Conservation (phyloP, 2,888 invertebrate species). For the Lumbricus terrestris region DNA sequence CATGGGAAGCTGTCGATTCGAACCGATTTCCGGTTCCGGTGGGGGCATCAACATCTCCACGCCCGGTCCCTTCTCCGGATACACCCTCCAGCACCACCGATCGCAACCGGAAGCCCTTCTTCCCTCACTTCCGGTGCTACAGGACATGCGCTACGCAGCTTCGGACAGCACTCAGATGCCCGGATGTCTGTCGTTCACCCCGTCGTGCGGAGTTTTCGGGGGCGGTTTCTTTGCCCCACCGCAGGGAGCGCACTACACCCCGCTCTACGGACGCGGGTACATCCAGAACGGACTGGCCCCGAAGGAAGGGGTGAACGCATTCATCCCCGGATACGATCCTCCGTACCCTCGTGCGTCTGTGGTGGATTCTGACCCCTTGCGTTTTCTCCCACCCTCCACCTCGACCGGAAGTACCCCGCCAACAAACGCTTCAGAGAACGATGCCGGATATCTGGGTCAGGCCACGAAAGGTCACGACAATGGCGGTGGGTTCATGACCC, state of each 20-base stretch:
- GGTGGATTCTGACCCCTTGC: not conserved
- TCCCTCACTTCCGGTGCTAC: not conserved
- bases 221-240: not conserved
- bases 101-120: not conserved
- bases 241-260: not conserved
- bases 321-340: not conserved
- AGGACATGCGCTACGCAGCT: not conserved
- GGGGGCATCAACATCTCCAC: not conserved
- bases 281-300: not conserved
- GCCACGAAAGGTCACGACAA: not conserved
- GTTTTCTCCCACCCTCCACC: not conserved
- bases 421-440: not conserved
- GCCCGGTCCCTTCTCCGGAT: slow-evolving; percentile 15
- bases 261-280: not conserved
- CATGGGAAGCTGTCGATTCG: slow-evolving; percentile 55
- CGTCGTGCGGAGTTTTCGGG: not conserved
- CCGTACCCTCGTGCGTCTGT: not conserved
- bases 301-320: not conserved
- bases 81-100: not conserved
- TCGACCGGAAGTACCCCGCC: not conserved
- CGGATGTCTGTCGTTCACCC: slow-evolving; percentile 9
- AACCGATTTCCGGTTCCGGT: slow-evolving; percentile 37
- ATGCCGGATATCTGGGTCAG: not conserved
- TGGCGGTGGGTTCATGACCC: not conserved
- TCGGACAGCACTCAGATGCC: slow-evolving; percentile 4